Conservation (phyloP, 2,113 vertebrate species). For the Rhombomys opimus region DNA sequence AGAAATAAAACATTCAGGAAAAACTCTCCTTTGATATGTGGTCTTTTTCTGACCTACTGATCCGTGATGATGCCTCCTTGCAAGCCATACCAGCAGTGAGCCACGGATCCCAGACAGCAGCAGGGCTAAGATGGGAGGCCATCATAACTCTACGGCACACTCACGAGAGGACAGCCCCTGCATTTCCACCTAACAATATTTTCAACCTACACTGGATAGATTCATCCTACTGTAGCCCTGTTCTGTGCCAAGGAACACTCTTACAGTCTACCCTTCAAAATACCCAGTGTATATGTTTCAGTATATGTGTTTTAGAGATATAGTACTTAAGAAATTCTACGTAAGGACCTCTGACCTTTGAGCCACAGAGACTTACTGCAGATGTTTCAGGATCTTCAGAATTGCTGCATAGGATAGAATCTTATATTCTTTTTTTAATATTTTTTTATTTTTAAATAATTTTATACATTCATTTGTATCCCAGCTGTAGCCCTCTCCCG, state of each 20-base stretch:
- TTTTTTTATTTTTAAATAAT: no score
- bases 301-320: neutral
- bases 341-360: neutral
- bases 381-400: neutral
- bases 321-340: neutral
- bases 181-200: neutral
- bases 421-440: no score
- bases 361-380: neutral
- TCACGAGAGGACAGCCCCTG: neutral
- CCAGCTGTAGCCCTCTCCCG: no score
- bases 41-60: neutral
- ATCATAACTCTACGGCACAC: rapidly evolving
- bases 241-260: neutral
- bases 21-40: neutral
- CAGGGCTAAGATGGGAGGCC: no score
- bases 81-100: neutral
- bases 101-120: neutral
- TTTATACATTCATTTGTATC: no score
- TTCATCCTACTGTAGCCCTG: neutral
- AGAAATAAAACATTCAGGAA: neutral
- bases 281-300: neutral
- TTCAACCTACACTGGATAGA: neutral
- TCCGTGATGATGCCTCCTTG: neutral
- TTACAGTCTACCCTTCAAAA: neutral
- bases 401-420: rapidly evolving